Evolutionary conservation across 2,888 invertebrate genomes (phyloP), one percentile per base, ranked within the genome.

Genomic region (Mactromeris polynyma): DNA sequence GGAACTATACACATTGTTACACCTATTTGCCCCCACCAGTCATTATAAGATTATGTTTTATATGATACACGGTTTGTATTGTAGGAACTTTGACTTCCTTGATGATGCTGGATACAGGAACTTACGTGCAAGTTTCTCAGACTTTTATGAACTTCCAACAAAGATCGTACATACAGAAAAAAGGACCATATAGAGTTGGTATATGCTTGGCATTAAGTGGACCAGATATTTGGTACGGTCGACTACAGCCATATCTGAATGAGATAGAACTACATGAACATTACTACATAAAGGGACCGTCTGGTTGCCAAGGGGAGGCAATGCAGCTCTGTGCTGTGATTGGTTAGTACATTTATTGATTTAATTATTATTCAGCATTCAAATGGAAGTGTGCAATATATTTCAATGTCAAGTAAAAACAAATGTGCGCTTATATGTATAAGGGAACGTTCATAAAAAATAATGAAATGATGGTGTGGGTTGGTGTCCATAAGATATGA

Each of bases 261-360:
- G 92, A 94, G 86, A 89, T 96, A 26, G 94, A 95, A 40, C 88
- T 96, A 31, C 94, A 96, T 89, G 96, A 96, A 87, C 96, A 96
- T 86, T 96, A 95, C 87, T 96, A 96, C 90, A 95, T 96, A 78
- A 95, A 95, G 89, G 96, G 96, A 73, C 96, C 96, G 2, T 93
- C 90, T 33, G 94, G 93, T 33, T 96, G 96, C 85, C 92, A 94
- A 79, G 93, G 92, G 46, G 95, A 95, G 84, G 95, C 95, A 46
- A 93, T 95, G 17, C 95, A 95, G 88, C 93, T 96, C 19, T 96
- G 95, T 93, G 94, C 95, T 73, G 92, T 94, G 42, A 94, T 96
- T 38, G 94, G 95, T 95, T 88, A 33, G 58, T 26, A 26, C 17
- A 14, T 46, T 46, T 46, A 46, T n/a, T n/a, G n/a, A n/a, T n/a